Percentiles rank a stretch among this genome's conserved stretches.
Evolutionary conservation across 1,140 invertebrate species (phyloP).

Genomic region (Drosophila tropicalis): DNA sequence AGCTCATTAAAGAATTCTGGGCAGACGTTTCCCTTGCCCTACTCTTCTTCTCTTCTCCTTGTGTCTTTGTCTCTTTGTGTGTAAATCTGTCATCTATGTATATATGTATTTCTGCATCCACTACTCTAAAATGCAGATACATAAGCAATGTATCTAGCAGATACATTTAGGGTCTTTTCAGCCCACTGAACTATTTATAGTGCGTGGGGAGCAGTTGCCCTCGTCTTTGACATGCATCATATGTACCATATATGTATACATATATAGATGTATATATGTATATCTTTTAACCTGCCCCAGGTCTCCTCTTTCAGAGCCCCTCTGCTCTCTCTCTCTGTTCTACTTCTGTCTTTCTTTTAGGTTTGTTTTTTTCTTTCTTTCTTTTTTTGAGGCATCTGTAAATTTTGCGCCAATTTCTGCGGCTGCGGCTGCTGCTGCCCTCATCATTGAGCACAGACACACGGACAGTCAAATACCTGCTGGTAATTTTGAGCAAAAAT

Average conservation of each 20-base stretch:
- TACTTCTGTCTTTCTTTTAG: slow-evolving; percentile 15
- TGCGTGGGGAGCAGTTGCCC: slow-evolving; percentile 32
- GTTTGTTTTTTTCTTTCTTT: slow-evolving; percentile 12
- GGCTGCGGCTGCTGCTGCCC: slow-evolving; percentile 55
- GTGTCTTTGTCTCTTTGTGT: too few species aligned
- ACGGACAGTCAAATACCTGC: slow-evolving; percentile 59
- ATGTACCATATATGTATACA: slow-evolving; percentile 1
- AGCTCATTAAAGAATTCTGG: slow-evolving; percentile 63
- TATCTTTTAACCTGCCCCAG: slow-evolving; percentile 14
- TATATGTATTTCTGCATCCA: slow-evolving; percentile 1
- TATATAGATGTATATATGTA: background rate
- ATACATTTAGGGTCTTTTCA: slow-evolving; percentile 43
- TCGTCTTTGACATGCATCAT: slow-evolving; percentile 41
- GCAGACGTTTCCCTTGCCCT: background rate
- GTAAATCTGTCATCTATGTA: background rate
- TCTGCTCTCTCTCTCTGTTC: background rate
- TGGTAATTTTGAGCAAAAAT: slow-evolving; percentile 72
- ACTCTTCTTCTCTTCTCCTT: too few species aligned
- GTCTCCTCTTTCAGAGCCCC: background rate
- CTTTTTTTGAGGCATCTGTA: slow-evolving; percentile 66
- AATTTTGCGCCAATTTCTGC: slow-evolving; percentile 77
- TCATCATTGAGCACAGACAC: slow-evolving; percentile 23
- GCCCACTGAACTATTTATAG: slow-evolving; percentile 49
- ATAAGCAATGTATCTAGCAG: slow-evolving; percentile 47
- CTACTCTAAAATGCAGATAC: background rate